These are phyloP conservation scores for Agrotis exclamationis DNA, from an alignment of 2,888 invertebrate species.

Conservation along the genomic window DNA sequence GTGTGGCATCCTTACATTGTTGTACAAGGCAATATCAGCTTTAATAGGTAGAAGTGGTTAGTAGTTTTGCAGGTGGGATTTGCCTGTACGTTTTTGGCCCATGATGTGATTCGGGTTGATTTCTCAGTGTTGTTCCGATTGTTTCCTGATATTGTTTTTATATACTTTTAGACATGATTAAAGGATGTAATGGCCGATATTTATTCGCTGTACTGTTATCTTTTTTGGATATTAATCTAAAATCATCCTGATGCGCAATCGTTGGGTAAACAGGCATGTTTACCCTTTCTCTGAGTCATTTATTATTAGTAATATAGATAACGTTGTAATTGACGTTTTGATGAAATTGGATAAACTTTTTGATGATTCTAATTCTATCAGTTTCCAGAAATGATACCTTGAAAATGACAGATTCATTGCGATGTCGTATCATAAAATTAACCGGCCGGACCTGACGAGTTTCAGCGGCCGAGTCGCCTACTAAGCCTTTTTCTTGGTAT, in stretches of 20 bases:
- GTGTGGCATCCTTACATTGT: conserved; percentile 23
- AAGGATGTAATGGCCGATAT: conserved; percentile 18
- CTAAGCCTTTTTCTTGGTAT: no score
- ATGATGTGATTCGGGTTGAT: conserved; percentile 2
- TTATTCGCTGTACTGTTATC: conserved; percentile 6
- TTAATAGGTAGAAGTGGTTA: background rate
- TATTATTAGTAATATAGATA: conserved; percentile 2
- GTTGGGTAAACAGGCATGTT: conserved; percentile 18
- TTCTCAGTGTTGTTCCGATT: conserved; percentile 23
- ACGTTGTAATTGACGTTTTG: conserved; percentile 26
- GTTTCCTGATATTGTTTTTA: conserved; percentile 38
- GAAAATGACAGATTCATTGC: no score
- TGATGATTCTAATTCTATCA: conserved; percentile 11
- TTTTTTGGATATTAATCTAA: conserved; percentile 1
- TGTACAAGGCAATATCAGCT: conserved; percentile 9
- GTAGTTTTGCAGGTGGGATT: conserved; percentile 1
- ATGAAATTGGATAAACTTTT: conserved; percentile 12
- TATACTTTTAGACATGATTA: conserved; percentile 23
- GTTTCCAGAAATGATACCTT: background rate
- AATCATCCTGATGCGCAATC: conserved; percentile 20
- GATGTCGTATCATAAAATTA: no score
- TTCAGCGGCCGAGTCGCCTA: no score
- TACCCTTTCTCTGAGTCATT: conserved; percentile 31
- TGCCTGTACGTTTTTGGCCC: background rate
- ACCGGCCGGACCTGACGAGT: no score